Conservation (phyloP, 1,140 invertebrate species). For the Monochamus saltuarius region DNA sequence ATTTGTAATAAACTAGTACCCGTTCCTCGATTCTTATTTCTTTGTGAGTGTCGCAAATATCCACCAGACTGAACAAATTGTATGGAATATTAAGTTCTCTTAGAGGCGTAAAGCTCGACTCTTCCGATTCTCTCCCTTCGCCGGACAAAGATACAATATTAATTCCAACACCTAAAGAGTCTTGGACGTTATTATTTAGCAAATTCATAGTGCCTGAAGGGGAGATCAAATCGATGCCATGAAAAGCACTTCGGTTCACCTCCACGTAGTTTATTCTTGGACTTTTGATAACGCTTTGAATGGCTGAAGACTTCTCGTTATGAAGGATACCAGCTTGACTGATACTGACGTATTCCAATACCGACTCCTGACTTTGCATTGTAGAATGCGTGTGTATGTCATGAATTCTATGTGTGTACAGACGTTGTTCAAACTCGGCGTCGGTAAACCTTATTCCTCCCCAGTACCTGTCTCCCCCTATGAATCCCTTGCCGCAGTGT, state of each 20-base stretch:
- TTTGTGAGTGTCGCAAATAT: constrained; percentile 95
- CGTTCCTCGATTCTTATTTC: constrained; percentile 87
- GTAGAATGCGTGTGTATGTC: constrained; percentile 76
- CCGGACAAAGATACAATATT: constrained; percentile 88
- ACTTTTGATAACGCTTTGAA: constrained; percentile 85
- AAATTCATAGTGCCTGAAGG: constrained; percentile 77
- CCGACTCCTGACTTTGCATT: constrained; percentile 67
- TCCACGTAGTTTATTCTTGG: constrained; percentile 82
- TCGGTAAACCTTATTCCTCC: constrained; percentile 93
- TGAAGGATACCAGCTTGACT: constrained; percentile 95
- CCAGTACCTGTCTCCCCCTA: constrained; percentile 81
- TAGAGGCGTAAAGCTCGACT: constrained; percentile 83
- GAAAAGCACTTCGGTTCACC: constrained; percentile 80
- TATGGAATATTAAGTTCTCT: constrained; percentile 87
- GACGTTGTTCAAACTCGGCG: constrained; percentile 83
- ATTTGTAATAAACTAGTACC: constrained; percentile 94
- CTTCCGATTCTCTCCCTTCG: constrained; percentile 84
- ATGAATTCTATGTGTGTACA: constrained; percentile 79
- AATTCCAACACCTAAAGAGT: constrained; percentile 87
- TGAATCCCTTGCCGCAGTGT: constrained; percentile 81
- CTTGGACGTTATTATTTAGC: constrained; percentile 70
- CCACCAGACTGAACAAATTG: constrained; percentile 90
- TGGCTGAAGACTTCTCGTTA: constrained; percentile 89
- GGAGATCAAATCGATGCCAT: constrained; percentile 90
- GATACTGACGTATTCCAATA: constrained; percentile 82